A percentile compares a stretch with the other conserved stretches of the same genome.
Evolutionary conservation across 1,140 invertebrate species (phyloP).

Genomic region (Drosophila nebulosa): DNA sequence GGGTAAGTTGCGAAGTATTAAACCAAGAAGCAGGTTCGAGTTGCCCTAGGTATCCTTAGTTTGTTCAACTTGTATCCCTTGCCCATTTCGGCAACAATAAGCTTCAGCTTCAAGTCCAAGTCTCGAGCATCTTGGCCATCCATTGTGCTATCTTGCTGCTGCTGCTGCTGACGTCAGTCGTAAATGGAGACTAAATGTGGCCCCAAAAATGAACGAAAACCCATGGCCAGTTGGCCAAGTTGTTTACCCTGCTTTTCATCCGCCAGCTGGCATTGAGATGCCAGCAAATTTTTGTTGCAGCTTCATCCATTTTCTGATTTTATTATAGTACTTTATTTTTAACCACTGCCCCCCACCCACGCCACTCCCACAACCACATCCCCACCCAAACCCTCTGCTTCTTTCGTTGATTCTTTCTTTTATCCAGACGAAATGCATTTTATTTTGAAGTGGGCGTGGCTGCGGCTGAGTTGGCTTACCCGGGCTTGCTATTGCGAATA

Average conservation of each 20-base stretch:
- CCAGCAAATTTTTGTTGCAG: slow-evolving; percentile 54
- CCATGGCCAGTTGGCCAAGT: slow-evolving; percentile 46
- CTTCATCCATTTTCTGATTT: slow-evolving; percentile 71
- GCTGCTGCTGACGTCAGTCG: slow-evolving; percentile 39
- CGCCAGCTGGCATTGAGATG: slow-evolving; percentile 3
- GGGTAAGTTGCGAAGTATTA: slow-evolving; percentile 83
- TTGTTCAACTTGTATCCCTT: too few species aligned
- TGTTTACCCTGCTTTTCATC: slow-evolving; percentile 29
- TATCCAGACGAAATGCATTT: slow-evolving; percentile 58
- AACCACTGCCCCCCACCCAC: not conserved
- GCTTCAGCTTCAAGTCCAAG: not conserved
- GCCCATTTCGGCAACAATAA: not conserved
- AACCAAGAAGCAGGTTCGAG: too few species aligned
- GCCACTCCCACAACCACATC: not conserved
- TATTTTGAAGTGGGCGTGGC: slow-evolving; percentile 54
- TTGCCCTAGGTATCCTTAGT: too few species aligned
- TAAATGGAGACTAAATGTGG: slow-evolving; percentile 32
- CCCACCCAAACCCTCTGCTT: not conserved
- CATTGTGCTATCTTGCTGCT: slow-evolving; percentile 23
- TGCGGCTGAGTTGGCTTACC: slow-evolving; percentile 25
- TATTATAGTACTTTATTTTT: slow-evolving; percentile 46
- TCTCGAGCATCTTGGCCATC: slow-evolving; percentile 22
- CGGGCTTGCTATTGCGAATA: slow-evolving; percentile 27
- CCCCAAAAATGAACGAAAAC: slow-evolving; percentile 30
- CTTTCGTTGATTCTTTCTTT: slow-evolving; percentile 8